Conservation (phyloP, 2,797 vertebrate genomes). For the Ammospiza maritima region DNA sequence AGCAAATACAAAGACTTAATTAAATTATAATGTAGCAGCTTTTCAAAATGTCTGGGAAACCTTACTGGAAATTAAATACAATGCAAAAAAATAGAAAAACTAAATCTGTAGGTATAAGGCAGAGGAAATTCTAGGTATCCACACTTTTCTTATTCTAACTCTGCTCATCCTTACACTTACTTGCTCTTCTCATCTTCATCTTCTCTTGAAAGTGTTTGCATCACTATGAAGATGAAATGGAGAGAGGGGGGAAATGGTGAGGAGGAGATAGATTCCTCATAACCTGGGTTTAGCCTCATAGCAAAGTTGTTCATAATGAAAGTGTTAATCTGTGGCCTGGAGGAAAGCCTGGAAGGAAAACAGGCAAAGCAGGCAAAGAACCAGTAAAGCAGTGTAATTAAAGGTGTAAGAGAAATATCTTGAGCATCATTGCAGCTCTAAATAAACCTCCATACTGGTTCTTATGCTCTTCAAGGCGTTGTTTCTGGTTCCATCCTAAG, state of each 20-base stretch:
- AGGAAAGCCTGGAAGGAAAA: neutral
- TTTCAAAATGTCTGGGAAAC: conserved; percentile 19
- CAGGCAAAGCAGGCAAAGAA: neutral
- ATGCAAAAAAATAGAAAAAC: neutral
- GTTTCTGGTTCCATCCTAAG: neutral
- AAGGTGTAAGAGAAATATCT: neutral
- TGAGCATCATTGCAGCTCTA: neutral
- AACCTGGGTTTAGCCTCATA: neutral
- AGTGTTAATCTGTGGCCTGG: neutral
- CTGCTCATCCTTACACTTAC: neutral
- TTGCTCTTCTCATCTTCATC: neutral
- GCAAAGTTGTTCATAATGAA: neutral
- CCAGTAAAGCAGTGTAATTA: neutral
- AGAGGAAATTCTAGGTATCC: neutral
- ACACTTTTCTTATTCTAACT: neutral
- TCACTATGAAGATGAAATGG: neutral
- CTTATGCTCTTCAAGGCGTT: neutral
- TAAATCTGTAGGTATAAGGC: neutral
- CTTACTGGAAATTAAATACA: neutral
- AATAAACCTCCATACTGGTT: neutral
- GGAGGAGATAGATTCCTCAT: neutral
- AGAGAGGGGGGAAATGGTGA: neutral
- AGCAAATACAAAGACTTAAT: conserved; percentile 31
- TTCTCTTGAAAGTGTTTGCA: neutral
- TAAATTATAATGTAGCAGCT: conserved; percentile 11